Conservation (phyloP, 1,140 invertebrate species). For the Nephotettix cincticeps region DNA sequence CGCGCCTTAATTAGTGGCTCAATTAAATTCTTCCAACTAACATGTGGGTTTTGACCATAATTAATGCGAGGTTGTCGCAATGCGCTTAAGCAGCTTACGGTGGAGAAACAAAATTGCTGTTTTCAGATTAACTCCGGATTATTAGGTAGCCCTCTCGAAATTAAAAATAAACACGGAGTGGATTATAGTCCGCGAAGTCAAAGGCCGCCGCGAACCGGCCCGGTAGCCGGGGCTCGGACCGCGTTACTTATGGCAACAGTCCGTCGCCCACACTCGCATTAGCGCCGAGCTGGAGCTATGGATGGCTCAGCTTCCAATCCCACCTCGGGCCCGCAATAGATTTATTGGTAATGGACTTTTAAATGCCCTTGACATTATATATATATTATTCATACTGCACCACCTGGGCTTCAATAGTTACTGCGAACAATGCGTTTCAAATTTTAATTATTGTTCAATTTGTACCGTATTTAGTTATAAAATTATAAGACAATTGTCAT, state of each 20-base stretch:
- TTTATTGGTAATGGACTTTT: no score
- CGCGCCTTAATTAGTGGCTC: slow-evolving; percentile 4
- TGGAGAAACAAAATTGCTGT: background rate
- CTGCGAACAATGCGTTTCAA: no score
- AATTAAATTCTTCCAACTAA: slow-evolving; percentile 4
- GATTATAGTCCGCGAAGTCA: background rate
- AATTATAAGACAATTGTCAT: no score
- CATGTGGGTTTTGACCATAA: slow-evolving; percentile 6
- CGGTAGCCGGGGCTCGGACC: background rate
- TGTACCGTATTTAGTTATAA: no score
- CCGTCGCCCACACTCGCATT: background rate
- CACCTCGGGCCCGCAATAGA: no score
- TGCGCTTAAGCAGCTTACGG: background rate
- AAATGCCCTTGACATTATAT: no score
- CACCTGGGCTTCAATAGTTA: no score
- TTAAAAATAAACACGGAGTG: background rate
- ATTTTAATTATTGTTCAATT: no score
- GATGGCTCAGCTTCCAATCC: no score
- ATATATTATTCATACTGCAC: no score
- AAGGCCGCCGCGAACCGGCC: background rate
- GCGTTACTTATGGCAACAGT: background rate
- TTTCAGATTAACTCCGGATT: background rate
- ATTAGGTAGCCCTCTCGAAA: background rate
- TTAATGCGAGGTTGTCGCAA: background rate
- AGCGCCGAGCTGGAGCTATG: no score